Conservation (phyloP, 2,888 invertebrate species). For the Empis stercorea region DNA sequence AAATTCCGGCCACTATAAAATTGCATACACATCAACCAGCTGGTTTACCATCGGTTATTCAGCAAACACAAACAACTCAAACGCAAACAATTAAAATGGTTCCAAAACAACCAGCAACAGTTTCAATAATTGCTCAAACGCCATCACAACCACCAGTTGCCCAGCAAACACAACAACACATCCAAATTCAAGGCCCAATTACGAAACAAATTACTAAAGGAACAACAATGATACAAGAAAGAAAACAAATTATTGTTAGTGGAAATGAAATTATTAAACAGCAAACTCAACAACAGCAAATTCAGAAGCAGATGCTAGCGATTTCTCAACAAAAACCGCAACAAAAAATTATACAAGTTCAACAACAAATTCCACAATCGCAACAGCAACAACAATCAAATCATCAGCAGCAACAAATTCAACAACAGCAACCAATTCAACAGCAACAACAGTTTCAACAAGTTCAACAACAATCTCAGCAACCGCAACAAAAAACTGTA, state of each 20-base stretch:
- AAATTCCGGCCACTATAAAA: constrained; percentile 36
- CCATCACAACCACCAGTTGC: constrained; percentile 5
- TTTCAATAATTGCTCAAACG: constrained; percentile 2
- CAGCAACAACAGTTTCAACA: constrained; percentile 1
- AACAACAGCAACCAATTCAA: constrained; percentile 4
- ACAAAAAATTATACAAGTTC: constrained; percentile 15
- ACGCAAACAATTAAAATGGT: constrained; percentile 41
- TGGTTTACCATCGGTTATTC: neutral
- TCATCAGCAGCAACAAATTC: constrained; percentile 1
- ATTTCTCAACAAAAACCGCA: constrained; percentile 6
- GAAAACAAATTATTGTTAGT: constrained; percentile 10
- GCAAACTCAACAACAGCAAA: constrained; percentile 16
- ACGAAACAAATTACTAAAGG: constrained; percentile 10
- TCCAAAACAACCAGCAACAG: constrained; percentile 14
- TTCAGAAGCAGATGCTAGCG: constrained; percentile 10
- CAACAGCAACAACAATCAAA: constrained; percentile 13
- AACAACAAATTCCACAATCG: constrained; percentile 5
- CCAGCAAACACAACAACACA: constrained; percentile 5
- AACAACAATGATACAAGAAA: constrained; percentile 9
- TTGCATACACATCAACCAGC: constrained; percentile 40
- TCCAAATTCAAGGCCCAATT: constrained; percentile 8
- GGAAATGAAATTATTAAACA: constrained; percentile 16
- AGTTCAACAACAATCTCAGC: neutral
- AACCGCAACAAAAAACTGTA: too few species aligned
- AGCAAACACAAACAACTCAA: constrained; percentile 1